phyloP scores from a whole-genome alignment of 2,113 vertebrate genomes.

The Ia io region DNA sequence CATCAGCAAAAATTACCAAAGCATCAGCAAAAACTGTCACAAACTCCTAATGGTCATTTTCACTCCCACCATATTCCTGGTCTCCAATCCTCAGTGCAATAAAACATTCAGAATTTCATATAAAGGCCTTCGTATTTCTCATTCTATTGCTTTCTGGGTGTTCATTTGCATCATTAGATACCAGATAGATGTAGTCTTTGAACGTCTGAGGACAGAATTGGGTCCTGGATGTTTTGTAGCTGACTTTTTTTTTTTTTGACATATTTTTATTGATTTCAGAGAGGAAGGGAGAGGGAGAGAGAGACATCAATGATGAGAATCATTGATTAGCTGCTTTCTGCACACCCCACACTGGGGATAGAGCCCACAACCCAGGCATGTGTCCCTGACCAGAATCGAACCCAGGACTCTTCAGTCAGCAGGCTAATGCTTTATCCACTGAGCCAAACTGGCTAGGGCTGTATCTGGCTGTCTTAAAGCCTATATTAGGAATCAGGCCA shows the following conservation, averaged over 20 bases:
- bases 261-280: no score
- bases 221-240: not conserved
- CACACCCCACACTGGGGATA: no score
- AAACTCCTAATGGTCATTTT: not conserved
- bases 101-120: conserved; percentile 1
- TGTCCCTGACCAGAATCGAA: no score
- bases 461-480: not conserved
- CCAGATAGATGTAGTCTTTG: not conserved
- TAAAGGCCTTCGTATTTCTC: not conserved
- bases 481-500: not conserved
- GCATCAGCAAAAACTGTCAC: not conserved
- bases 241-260: no score
- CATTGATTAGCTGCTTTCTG: no score
- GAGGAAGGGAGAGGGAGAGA: no score
- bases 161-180: not conserved
- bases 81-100: not conserved
- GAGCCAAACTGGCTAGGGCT: not conserved
- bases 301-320: no score
- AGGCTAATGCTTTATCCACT: no score
- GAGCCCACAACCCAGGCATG: no score
- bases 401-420: no score
- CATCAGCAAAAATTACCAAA: not conserved
- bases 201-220: conserved; percentile 28
- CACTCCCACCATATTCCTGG: not conserved
- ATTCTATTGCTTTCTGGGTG: not conserved